Percentiles rank a stretch among this genome's conserved stretches.
Conservation (phyloP, 2,888 invertebrate species). For the Stomorhina lunata region DNA sequence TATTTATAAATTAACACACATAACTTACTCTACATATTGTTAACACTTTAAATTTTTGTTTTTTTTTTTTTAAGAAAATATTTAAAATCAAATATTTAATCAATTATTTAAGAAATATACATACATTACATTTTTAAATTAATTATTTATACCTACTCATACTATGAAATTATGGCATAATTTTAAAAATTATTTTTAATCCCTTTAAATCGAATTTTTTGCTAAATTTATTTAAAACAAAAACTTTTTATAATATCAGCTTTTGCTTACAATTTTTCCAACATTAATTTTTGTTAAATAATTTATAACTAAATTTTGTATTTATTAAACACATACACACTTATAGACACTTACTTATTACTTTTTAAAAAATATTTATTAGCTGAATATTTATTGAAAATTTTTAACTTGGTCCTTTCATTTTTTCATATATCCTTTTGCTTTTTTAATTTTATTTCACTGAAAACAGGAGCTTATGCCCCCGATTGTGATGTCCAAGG, state of each 20-base stretch:
- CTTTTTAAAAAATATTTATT: not conserved
- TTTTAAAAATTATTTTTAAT: not conserved
- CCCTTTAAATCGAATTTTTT: conserved; percentile 7
- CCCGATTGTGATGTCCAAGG: conserved; percentile 93
- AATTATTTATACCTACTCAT: not conserved
- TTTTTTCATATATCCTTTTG: conserved; percentile 52
- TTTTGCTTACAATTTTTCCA: conserved; percentile 39
- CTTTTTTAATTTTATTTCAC: conserved; percentile 67
- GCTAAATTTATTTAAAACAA: not conserved
- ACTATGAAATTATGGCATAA: conserved; percentile 5
- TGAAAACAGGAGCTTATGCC: conserved; percentile 85
- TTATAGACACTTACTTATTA: not conserved
- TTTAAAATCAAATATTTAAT: conserved; percentile 4
- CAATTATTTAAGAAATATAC: not conserved
- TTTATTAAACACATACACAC: not conserved
- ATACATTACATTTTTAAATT: not conserved
- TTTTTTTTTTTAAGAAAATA: conserved; percentile 8
- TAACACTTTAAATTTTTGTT: not conserved
- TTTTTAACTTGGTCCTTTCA: conserved; percentile 11
- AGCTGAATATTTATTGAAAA: conserved; percentile 1
- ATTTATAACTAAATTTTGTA: not conserved
- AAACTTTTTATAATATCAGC: conserved; percentile 32
- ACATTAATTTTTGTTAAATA: conserved; percentile 29
- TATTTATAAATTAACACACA: conserved; percentile 13
- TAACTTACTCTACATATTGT: not conserved